Conservation (phyloP, 2,797 vertebrate species). For the Enteromius treurensis region DNA sequence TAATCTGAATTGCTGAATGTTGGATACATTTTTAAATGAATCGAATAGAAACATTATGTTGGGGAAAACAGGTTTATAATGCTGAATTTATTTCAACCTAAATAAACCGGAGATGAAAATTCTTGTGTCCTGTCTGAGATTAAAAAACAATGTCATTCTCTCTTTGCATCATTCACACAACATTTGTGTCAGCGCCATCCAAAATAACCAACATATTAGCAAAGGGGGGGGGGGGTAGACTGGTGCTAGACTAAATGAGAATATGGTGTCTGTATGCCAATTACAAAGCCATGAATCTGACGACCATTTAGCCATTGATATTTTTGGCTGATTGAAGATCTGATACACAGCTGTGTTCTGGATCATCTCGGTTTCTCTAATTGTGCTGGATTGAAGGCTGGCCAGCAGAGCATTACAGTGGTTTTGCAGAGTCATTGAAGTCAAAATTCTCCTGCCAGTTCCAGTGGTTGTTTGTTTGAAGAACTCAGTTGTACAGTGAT, state of each 20-base stretch:
- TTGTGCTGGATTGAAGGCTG: background rate
- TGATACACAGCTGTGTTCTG: background rate
- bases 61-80: constrained; percentile 68
- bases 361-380: background rate
- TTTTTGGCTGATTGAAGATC: background rate
- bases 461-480: no score
- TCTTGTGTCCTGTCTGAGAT: background rate
- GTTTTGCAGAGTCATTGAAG: no score
- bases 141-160: background rate
- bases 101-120: constrained; percentile 67
- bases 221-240: no score
- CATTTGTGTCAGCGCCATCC: background rate
- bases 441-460: no score
- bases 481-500: no score
- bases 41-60: constrained; percentile 57
- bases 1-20: constrained; percentile 67
- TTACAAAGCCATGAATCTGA: background rate
- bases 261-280: background rate
- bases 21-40: constrained; percentile 64
- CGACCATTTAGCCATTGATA: background rate
- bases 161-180: background rate
- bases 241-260: background rate
- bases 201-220: background rate
- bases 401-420: background rate
- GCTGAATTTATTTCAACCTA: constrained; percentile 67